Evolutionary conservation across 2,888 invertebrate genomes (phyloP), one percentile per base, ranked within the genome.

Genomic region (Sceliomorpha sp.): DNA sequence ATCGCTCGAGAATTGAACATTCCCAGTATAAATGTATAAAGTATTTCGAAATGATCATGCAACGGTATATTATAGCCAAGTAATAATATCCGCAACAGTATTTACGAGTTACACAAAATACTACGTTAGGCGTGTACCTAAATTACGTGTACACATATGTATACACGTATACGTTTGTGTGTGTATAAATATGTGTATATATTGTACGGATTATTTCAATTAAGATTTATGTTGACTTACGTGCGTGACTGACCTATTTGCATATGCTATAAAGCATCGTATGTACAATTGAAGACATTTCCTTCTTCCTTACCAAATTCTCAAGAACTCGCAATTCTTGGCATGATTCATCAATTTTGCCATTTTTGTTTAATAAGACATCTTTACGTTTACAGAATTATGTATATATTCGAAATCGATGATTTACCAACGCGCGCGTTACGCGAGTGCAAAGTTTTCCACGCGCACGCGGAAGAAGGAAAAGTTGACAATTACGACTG

Each of bases 11-110:
- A 86, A 81, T 84, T 81, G 80, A 83, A 77, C 75, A 78, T 80
- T 82, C 74, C 75, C 76, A 72, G 70, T 78, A 78, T 79, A 80
- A 74, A 77, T 75, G 78, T 81, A 81, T 79, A 76, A 78, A 75
- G 45, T 63, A 44, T 53, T 47, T 55, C 51, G 32, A 48, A 63
- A 63, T 37, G 50, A 56, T 31, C 50, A 29, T 70, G 48, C 45
- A 62, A 47, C 36, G 59, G 67, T 70, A 69, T 72, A 72, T 63
- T 72, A 72, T 63, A 64, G 58, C 62, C 70, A 77, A 70, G 74
- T 75, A 78, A 78, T 73, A 77, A 77, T 79, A 83, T 83, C 76
- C 80, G 63, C 48, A 84, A 82, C 85, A 85, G 82, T 87, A 86
- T 86, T 86, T 82, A 81, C 76, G 73, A 73, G 27, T 62, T 53